phyloP scores from a whole-genome alignment of 2,797 vertebrate genomes.

The Micrastur ruficollis region DNA sequence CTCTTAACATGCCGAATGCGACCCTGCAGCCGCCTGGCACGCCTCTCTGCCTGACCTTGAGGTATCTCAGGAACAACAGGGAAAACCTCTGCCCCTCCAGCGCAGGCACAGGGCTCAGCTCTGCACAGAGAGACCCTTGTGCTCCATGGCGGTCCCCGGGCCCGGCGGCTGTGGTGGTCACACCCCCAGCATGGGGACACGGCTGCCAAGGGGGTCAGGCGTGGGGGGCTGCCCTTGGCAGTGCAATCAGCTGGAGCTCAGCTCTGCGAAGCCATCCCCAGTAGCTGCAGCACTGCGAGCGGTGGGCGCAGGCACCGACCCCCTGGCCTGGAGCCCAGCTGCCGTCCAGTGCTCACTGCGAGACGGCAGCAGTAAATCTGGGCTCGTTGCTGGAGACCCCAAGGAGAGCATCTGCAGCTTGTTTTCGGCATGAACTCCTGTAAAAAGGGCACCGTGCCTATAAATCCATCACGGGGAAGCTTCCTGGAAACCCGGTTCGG shows the following conservation, averaged over 20 bases:
- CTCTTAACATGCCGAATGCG: accelerated
- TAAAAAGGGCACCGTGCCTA: conserved; percentile 56
- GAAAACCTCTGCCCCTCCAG: background rate
- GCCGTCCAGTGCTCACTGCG: background rate
- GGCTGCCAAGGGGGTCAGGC: background rate
- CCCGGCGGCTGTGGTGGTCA: accelerated
- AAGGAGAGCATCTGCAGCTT: conserved; percentile 62
- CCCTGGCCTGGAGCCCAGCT: background rate
- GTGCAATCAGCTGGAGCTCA: background rate
- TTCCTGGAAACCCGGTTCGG: conserved; percentile 30
- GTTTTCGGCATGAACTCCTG: conserved; percentile 58
- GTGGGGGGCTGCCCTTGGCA: accelerated
- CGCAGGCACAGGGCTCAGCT: background rate
- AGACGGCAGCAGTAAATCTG: conserved; percentile 19
- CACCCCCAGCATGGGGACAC: accelerated
- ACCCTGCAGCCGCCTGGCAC: background rate
- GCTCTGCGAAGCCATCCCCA: background rate
- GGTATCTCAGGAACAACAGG: background rate
- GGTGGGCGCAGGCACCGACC: background rate
- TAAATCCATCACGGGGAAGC: conserved; percentile 52
- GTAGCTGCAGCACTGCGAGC: background rate
- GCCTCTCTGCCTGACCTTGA: background rate
- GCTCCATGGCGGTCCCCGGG: accelerated
- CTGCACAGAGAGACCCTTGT: background rate
- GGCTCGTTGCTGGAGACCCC: background rate